Conservation (phyloP, 2,113 vertebrate genomes). For the Semnornis frantzii region DNA sequence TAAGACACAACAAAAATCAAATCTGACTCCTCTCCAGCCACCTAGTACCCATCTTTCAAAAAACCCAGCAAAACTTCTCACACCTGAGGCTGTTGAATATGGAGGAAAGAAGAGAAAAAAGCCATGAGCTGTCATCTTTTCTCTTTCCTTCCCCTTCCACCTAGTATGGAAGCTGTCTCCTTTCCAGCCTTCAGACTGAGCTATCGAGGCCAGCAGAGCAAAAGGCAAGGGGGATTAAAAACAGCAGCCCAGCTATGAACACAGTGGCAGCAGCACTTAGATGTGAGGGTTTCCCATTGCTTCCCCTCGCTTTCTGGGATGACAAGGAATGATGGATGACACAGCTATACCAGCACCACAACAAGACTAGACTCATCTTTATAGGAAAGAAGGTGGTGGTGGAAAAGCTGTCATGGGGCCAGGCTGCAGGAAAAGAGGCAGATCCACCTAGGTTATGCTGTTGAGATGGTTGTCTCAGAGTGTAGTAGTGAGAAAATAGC, state of each 20-base stretch:
- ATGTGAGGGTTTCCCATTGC: neutral
- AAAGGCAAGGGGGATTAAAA: neutral
- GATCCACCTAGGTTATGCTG: neutral
- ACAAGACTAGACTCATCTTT: neutral
- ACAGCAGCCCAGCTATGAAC: rapidly evolving
- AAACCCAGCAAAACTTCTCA: neutral
- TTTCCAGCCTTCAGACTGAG: neutral
- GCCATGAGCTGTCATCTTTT: neutral
- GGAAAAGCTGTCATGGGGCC: neutral
- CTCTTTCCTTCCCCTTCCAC: neutral
- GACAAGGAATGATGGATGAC: neutral
- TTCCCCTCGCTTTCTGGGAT: neutral
- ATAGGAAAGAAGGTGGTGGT: neutral
- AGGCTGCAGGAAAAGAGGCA: neutral
- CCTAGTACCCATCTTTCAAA: neutral
- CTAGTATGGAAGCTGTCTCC: neutral
- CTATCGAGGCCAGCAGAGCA: neutral
- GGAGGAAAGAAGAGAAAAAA: neutral
- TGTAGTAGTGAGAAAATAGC: neutral
- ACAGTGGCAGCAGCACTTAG: neutral
- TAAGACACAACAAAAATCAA: neutral
- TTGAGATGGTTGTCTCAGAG: neutral
- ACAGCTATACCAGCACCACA: neutral
- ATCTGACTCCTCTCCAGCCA: neutral
- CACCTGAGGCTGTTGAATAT: neutral